Conservation (phyloP, 2,888 invertebrate species). For the Drosophila prolongata region DNA sequence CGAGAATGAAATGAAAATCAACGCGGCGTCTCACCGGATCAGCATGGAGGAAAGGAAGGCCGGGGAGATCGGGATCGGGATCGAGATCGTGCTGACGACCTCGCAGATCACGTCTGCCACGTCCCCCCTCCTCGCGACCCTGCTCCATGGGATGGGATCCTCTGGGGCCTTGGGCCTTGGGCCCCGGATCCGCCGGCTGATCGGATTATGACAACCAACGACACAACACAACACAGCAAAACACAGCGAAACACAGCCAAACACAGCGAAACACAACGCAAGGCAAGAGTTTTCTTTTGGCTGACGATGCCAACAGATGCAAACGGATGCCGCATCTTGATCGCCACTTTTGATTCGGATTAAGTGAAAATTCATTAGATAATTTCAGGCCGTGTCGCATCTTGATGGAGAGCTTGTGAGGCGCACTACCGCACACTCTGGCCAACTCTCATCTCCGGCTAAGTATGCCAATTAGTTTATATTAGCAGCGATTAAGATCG, state of each 20-base stretch:
- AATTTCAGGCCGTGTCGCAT: conserved; percentile 54
- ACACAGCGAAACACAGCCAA: no score
- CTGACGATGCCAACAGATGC: conserved; percentile 76
- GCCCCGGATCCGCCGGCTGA: conserved; percentile 54
- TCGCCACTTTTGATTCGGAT: conserved; percentile 77
- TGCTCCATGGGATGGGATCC: conserved; percentile 14
- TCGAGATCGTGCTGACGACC: conserved; percentile 60
- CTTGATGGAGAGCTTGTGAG: conserved; percentile 56
- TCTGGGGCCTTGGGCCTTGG: conserved; percentile 17
- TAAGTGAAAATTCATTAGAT: conserved; percentile 79
- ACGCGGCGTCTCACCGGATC: conserved; percentile 38
- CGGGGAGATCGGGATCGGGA: not conserved
- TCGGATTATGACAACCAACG: conserved; percentile 82
- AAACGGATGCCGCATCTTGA: conserved; percentile 55
- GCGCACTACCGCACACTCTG: conserved; percentile 62
- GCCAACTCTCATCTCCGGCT: conserved; percentile 47
- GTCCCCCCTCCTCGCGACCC: not conserved
- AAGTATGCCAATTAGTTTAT: conserved; percentile 73
- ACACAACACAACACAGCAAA: conserved; percentile 44
- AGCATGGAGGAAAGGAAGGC: conserved; percentile 7
- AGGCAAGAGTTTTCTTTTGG: conserved; percentile 19
- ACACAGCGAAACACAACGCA: conserved; percentile 3
- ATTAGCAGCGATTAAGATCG: conserved; percentile 60
- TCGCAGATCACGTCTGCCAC: conserved; percentile 58
- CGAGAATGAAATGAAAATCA: conserved; percentile 69